Base-by-base conservation (phyloP, 2,797 vertebrate species). In the Botia almorhae region DNA sequence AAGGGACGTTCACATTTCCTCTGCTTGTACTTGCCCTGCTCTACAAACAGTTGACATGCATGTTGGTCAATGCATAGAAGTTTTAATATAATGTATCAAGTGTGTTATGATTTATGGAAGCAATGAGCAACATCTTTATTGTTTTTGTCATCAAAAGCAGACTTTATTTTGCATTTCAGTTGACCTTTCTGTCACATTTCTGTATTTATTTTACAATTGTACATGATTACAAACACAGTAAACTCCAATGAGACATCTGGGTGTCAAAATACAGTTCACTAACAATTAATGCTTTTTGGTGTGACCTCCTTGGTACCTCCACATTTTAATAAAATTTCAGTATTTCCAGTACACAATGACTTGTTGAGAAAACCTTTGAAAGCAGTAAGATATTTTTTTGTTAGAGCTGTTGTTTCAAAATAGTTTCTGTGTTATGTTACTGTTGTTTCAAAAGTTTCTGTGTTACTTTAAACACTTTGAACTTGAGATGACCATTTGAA, bases 1-100 rank as follows among this genome's bases (percentile, higher is more conserved):
- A 87, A 84, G 79, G 89, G 88, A 68, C 88, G 89, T 89, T 94
- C 91, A 93, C 94, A 94, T 95, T 91, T 94, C 92, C 92, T 93
- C 88, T 92, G 92, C 90, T 93, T 93, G 69, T 90, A 92, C 87
- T 92, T 93, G 85, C 93, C 93, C 85, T 92, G 90, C 88, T 94
- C 93, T 94, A 50, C 74, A 79, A 81, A 87, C 69, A 86, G 43
- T 78, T 26, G 16, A 79, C 56, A 80, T 65, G n/a, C 11, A 46
- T 46, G 26, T 51, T 65, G 46, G 19, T 64, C 14, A 61, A n/a
- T 23, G 12, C 69, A n/a, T 36, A 55, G 23, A 74, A n/a, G 26
- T 19, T 74, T 75, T 1, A 4, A 75, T 33, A 65, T 8, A 19
- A 50, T 7, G 7, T 26, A 48, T 33, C 11, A 53, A 51, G 19